Evolutionary conservation across 2,113 vertebrate species (phyloP), one percentile per base, ranked within the genome.

Genomic region (Lethenteron reissneri): DNA sequence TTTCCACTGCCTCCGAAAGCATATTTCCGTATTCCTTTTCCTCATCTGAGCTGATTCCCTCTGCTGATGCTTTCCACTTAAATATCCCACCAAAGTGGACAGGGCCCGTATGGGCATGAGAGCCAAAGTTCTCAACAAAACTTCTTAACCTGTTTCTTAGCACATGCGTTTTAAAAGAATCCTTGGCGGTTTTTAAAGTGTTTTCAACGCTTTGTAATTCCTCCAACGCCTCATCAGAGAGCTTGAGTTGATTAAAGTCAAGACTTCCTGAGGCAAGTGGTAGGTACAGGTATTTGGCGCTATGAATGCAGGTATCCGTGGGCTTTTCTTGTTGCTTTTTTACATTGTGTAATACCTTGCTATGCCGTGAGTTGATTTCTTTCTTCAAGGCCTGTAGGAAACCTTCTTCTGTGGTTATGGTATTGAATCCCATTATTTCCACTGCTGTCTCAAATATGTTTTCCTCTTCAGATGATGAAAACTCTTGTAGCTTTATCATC

Each of bases 31-130:
- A n/a, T 68, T 80, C 75, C 4, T 73, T 70, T 69, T 15, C 1
- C 3, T 79, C 70, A 9, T 79, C 72, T 0, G 4, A 57, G 13
- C 2, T n/a, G 71, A 83, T 80, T 2, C 77, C 79, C 74, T 76
- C 73, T 2, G 19, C 41, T 4, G 59, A 70, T 0, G 78, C 79
- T 70, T 80, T 84, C 80, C 81, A 83, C 78, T 78, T 80, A 74
- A 78, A 84, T 72, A 84, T 80, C 8, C 79, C 81, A 17, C 82
- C 81, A 8, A 83, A 78, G 60, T 83, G 80, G 25, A 82, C 11
- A 21, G 80, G 80, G 1, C 80, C 81, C 62, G 82, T 75, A 57
- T 79, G 77, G 4, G 75, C 6, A 1, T 82, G 81, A 68, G 81
- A 82, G 4, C 82, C 81, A 73, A 81, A 83, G 17, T 62, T n/a